phyloP scores from a whole-genome alignment of 1,140 invertebrate species.

The Listronotus oregonensis region DNA sequence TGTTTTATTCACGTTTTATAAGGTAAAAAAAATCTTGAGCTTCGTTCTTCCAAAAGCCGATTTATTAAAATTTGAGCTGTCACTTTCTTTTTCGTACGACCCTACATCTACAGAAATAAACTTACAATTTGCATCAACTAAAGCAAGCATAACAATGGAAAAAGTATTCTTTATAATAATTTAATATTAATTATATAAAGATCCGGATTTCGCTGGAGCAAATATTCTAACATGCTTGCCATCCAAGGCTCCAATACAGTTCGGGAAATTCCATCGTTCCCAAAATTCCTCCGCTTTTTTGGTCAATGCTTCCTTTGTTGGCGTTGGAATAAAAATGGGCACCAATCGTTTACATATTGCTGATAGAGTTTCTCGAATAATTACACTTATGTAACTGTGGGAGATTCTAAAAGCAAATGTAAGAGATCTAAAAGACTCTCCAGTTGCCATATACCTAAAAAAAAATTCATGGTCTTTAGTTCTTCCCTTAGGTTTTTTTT shows the following conservation, averaged over 20 bases:
- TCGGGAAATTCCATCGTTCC: constrained; percentile 58
- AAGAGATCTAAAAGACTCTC: constrained; percentile 35
- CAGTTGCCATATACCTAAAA: constrained; percentile 39
- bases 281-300: constrained; percentile 51
- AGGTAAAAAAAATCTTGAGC: too few relatives aligned
- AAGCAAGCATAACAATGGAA: constrained; percentile 58
- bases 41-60: constrained; percentile 24
- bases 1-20: too few relatives aligned
- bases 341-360: constrained; percentile 30
- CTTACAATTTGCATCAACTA: constrained; percentile 59
- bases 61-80: constrained; percentile 23
- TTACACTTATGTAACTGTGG: constrained; percentile 31
- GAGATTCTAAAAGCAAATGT: constrained; percentile 39
- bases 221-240: constrained; percentile 56
- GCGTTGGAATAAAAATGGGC: constrained; percentile 33
- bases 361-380: constrained; percentile 28
- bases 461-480: too few relatives aligned
- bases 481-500: too few relatives aligned
- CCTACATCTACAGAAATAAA: constrained; percentile 58
- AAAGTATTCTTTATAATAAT: constrained; percentile 59
- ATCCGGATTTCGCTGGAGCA: constrained; percentile 49
- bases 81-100: constrained; percentile 53
- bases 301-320: constrained; percentile 23
- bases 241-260: constrained; percentile 58
- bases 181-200: constrained; percentile 56